These are phyloP conservation scores for Diprion similis DNA, from an alignment of 1,140 invertebrate species.

Conservation along the genomic window DNA sequence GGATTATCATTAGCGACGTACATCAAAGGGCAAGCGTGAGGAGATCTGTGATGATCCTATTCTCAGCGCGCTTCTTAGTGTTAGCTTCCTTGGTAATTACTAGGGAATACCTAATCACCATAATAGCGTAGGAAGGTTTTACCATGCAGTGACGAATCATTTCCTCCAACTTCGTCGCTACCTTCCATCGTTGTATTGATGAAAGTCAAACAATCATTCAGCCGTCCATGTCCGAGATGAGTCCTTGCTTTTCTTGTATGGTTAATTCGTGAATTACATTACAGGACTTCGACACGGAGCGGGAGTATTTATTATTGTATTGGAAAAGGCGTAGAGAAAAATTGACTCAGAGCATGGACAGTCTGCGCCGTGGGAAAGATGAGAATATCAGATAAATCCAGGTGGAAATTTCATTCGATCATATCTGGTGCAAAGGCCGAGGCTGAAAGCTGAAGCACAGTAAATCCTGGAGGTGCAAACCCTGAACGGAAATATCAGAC, in stretches of 20 bases:
- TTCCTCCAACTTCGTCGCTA: background rate
- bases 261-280: no score
- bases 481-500: slow-evolving; percentile 5
- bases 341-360: background rate
- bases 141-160: background rate
- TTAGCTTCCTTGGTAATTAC: background rate
- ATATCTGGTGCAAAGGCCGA: background rate
- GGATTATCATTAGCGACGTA: slow-evolving; percentile 11
- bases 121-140: background rate
- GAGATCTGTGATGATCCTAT: background rate
- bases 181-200: no score
- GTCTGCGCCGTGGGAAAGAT: background rate
- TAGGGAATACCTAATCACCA: background rate
- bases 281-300: no score
- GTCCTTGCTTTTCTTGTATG: no score
- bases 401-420: slow-evolving; percentile 7
- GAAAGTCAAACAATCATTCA: no score
- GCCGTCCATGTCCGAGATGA: no score
- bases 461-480: background rate
- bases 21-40: background rate
- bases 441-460: background rate
- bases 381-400: slow-evolving; percentile 1
- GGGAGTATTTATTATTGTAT: background rate
- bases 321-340: background rate
- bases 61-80: background rate